Conservation (phyloP, 2,797 vertebrate species). For the Babyrousa celebensis region DNA sequence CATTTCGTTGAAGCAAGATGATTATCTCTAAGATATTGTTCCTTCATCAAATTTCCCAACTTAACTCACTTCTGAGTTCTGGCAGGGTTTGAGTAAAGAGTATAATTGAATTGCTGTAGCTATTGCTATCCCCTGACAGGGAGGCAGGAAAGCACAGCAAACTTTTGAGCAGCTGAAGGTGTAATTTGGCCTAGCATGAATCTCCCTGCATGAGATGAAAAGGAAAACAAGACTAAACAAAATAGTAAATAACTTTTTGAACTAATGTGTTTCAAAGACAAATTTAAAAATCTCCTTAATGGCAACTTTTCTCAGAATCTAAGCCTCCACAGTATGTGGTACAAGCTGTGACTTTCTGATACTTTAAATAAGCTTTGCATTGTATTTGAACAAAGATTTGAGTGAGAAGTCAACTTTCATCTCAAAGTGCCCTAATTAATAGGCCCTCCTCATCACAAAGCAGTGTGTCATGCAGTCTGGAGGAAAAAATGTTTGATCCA, state of each 20-base stretch:
- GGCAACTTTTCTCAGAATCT: conserved; percentile 17
- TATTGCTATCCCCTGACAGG: conserved; percentile 65
- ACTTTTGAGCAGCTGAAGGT: conserved; percentile 20
- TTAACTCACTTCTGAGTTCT: conserved; percentile 72
- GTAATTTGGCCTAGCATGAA: conserved; percentile 6
- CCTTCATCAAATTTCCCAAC: conserved; percentile 75
- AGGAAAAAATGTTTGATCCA: neutral
- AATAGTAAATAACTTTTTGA: conserved; percentile 60
- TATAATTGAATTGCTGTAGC: conserved; percentile 77
- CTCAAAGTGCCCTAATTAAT: neutral
- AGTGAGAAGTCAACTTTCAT: neutral
- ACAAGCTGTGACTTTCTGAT: neutral
- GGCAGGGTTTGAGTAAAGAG: conserved; percentile 68
- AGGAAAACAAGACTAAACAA: neutral
- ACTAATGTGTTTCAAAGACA: conserved; percentile 24
- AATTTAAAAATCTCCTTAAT: neutral
- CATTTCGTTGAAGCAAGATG: conserved; percentile 51
- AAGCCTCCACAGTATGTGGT: neutral
- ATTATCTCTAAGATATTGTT: conserved; percentile 80
- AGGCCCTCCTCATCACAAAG: neutral
- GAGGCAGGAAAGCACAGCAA: conserved; percentile 45
- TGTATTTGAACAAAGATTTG: neutral
- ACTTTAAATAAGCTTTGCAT: conserved; percentile 1
- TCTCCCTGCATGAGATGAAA: neutral
- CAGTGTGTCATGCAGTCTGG: neutral